Evolutionary conservation across 2,797 vertebrate species (phyloP), one percentile per base, ranked within the genome.

Genomic region (Phrynocephalus guinanensis): DNA sequence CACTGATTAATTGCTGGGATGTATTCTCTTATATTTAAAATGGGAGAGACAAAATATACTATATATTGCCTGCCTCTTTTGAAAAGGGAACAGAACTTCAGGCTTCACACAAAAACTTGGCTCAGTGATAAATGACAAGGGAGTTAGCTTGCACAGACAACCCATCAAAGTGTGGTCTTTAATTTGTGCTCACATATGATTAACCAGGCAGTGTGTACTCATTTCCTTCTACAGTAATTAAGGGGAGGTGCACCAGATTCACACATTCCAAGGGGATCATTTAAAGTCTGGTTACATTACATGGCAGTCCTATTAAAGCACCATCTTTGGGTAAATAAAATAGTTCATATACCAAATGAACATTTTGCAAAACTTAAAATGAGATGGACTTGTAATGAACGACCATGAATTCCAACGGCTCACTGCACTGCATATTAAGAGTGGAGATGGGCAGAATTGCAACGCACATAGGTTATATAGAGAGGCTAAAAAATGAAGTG

Each of bases 1-100:
- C 85, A 90, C 85, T 92, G 86, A 96, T 95, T 93, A 96, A 95
- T 87, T 95, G 71, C 87, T 96, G 90, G 24, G 81, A 93, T 89
- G 80, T 50, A 94, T 94, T 90, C 84, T 38, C 82, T 87, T 91
- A 87, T 90, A 95, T 93, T 84, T 81, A 68, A 76, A 84, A 94
- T 92, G 92, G 24, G 28, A 85, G 88, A 89, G 8, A 72, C 76
- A 85, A 92, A 93, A 84, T 83, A 76, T 90, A 91, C 72, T 81
- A 84, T 1, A 92, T 11, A 18, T 60, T 80, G 91, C 90, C 81
- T 87, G 91, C 90, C 81, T 87, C 60, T 86, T 63, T 63, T 93
- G 89, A 93, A 86, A 79, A 78, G 70, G 28, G 44, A n/a, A 91
- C 50, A 93, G 77, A 77, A 90, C 50, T 89, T 20, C 68, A 93